Evolutionary conservation across 2,888 invertebrate genomes (phyloP), one percentile per base, ranked within the genome.

Genomic region (Blastobasis lacticolella): DNA sequence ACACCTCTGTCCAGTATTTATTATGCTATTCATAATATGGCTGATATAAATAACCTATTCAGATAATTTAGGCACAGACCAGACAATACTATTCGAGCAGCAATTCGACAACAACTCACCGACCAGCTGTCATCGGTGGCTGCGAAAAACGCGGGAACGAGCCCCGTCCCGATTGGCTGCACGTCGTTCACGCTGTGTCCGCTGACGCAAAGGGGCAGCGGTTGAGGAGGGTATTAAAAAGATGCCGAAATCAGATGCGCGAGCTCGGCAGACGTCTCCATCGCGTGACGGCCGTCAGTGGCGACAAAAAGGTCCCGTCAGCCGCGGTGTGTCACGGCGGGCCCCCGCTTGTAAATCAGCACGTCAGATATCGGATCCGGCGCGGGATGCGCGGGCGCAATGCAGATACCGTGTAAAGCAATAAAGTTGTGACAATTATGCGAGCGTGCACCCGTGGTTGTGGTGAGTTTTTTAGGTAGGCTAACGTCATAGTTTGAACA

Each of bases 201-300:
- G 51, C 10, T 51, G 51, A 49, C 49, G 51, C 51, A 43, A 44
- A 54, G 63, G 68, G 71, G 23, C 23, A 23, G 60, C 64, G 62
- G 57, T 50, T 62, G 62, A 65, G 64, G 69, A 67, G 67, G 67
- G 72, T 76, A 44, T 71, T 73, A 73, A 78, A 76, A 78, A 78
- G 84, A 81, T 78, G 76, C 83, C 83, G 82, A 84, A 83, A 83
- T 81, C 75, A 78, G 82, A 82, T 82, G 67, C 56, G 66, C 63
- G 23, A 23, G 23, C 23, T 23, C 23, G 3, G 23, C 3, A 63
- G 73, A 83, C 83, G 76, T 80, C 85, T 83, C 77, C 80, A 81
- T 83, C 76, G 65, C 61, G 63, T 69, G 75, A 73, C 71, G 67
- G 67, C 66, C 63, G 72, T 74, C 74, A 68, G 59, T 69, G 66